These are phyloP conservation scores for Dendrolimus punctatus DNA, from an alignment of 1,140 invertebrate genomes.

Conservation along the genomic window DNA sequence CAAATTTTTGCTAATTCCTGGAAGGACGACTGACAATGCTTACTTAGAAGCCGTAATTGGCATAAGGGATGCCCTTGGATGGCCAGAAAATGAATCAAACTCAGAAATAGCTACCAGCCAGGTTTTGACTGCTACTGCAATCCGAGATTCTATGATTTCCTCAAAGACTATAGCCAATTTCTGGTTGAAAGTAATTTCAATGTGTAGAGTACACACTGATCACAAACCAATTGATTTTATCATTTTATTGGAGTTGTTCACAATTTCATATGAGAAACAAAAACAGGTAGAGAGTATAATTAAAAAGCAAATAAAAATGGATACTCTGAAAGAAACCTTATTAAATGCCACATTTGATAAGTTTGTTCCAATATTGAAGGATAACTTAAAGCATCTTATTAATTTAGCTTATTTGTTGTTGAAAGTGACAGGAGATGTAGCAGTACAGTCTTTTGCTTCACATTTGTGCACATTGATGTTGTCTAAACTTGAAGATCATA, in stretches of 20 bases:
- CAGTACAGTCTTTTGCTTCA: constrained; percentile 49
- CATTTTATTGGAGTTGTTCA: constrained; percentile 54
- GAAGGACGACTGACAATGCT: constrained; percentile 29
- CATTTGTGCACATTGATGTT: constrained; percentile 58
- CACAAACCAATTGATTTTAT: constrained; percentile 65
- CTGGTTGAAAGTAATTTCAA: constrained; percentile 57
- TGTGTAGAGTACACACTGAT: constrained; percentile 41
- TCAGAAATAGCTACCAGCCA: constrained; percentile 61
- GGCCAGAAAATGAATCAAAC: constrained; percentile 35
- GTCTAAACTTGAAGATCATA: constrained; percentile 43
- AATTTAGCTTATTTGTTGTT: constrained; percentile 47
- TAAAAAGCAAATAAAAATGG: constrained; percentile 54
- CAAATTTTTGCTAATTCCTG: constrained; percentile 54
- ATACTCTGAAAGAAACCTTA: constrained; percentile 47
- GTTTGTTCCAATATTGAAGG: constrained; percentile 55
- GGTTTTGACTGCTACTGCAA: constrained; percentile 53
- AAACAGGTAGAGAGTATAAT: constrained; percentile 53
- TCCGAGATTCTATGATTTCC: constrained; percentile 56
- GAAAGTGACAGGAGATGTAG: constrained; percentile 40
- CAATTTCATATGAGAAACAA: constrained; percentile 52
- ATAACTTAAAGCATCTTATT: constrained; percentile 51
- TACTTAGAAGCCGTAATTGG: constrained; percentile 46
- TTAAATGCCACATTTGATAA: constrained; percentile 52
- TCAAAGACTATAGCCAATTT: constrained; percentile 53
- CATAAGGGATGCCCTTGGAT: constrained; percentile 50